phyloP scores from a whole-genome alignment of 2,888 invertebrate genomes.

The Odontocerum albicorne region DNA sequence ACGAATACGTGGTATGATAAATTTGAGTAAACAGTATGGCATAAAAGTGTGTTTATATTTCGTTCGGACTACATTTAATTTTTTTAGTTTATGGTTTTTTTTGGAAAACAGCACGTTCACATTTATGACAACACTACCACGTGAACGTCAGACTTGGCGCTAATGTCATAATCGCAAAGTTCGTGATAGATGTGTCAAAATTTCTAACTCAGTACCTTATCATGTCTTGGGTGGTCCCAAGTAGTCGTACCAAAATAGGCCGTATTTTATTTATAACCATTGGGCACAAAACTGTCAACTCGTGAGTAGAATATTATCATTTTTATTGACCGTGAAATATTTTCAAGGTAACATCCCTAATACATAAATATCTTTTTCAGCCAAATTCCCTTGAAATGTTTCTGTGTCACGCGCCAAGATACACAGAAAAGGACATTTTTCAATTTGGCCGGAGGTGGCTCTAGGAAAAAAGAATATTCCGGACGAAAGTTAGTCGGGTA shows the following conservation, averaged over 20 bases:
- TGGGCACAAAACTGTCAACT: background rate
- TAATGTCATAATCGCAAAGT: no score
- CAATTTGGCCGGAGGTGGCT: slow-evolving; percentile 47
- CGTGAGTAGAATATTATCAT: slow-evolving; percentile 10
- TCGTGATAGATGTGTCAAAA: no score
- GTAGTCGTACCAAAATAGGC: slow-evolving; percentile 5
- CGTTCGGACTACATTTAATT: no score
- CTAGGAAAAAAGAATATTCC: slow-evolving; percentile 65
- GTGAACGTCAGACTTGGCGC: no score
- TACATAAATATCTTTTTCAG: slow-evolving; percentile 25
- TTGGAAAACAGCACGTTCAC: no score
- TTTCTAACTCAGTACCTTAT: no score
- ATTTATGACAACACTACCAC: no score
- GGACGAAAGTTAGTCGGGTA: slow-evolving; percentile 78
- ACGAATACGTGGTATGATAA: no score
- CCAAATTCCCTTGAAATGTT: slow-evolving; percentile 13
- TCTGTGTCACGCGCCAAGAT: slow-evolving; percentile 2
- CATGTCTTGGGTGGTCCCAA: slow-evolving; percentile 5
- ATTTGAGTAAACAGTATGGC: no score
- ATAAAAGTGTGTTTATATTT: no score
- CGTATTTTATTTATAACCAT: background rate
- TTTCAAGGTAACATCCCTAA: slow-evolving; percentile 21
- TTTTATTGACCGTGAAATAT: slow-evolving; percentile 12
- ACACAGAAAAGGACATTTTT: slow-evolving; percentile 47
- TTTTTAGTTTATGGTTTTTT: no score